Evolutionary conservation across 2,888 invertebrate species (phyloP), one percentile per base, ranked within the genome.

Genomic region (Drosophila paranaensis): DNA sequence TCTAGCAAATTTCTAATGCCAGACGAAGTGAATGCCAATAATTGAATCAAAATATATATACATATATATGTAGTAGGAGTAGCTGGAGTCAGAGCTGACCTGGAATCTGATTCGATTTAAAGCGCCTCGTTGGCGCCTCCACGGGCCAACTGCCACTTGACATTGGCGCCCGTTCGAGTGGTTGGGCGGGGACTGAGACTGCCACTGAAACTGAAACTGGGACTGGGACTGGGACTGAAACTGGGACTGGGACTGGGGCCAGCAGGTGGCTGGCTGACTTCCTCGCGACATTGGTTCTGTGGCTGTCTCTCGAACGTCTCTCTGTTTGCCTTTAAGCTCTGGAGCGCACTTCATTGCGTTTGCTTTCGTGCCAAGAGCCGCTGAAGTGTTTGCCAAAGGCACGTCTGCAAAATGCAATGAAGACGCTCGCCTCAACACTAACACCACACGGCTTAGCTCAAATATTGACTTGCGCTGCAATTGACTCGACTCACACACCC

Each of bases 341-440:
- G 76, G 30, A 65, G 71, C 72, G 74, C 68, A 63, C 74, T 77
- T 79, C 74, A 80, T 70, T 81, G 77, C 70, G 55, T 80, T 80
- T 68, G 77, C 77, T 69, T 60, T 61, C 43, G 46, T 62, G 73
- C 70, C 73, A 79, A 70, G 76, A 67, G 73, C 64, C 55, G 45
- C 51, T 72, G 46, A 62, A 73, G 80, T 82, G 80, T 86, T 80
- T 80, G 81, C 77, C 77, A 56, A 66, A 60, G 74, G 82, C 82
- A 74, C 71, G 77, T 71, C 74, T 69, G 30, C 71, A 46, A 35
- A 16, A 13, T 56, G 63, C 64, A 30, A 65, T 56, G 62, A 69
- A 66, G 69, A 60, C 43, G 30, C 35, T 25, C 14, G 25, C 25
- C 20, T 46, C 45, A 25, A 39, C 58, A 30, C 54, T 48, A 37